phyloP scores from a whole-genome alignment of 2,888 invertebrate species.

The Orthosia gothica region DNA sequence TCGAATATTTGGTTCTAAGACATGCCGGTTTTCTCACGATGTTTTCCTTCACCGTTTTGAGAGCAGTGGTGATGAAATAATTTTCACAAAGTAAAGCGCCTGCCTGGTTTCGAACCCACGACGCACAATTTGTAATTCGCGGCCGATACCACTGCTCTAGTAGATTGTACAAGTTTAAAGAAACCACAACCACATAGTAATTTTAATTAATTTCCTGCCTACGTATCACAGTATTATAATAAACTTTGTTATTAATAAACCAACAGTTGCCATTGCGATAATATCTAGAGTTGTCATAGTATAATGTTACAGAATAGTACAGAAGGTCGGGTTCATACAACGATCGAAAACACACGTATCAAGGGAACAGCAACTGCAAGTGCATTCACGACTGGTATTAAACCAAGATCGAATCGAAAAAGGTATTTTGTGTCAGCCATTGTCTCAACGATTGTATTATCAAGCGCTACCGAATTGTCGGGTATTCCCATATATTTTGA shows the following conservation, averaged over 20 bases:
- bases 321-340: neutral
- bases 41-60: too few species aligned
- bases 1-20: too few species aligned
- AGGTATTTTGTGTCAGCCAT: neutral
- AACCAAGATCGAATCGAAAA: too few species aligned
- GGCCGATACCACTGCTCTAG: too few species aligned
- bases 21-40: too few species aligned
- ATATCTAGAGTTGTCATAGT: slow-evolving; percentile 39
- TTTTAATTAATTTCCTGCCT: slow-evolving; percentile 16
- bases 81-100: too few species aligned
- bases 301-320: neutral
- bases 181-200: neutral
- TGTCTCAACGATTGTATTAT: neutral
- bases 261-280: neutral
- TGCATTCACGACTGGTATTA: neutral
- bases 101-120: too few species aligned
- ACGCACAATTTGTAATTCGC: too few species aligned
- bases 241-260: slow-evolving; percentile 18
- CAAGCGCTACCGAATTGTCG: neutral
- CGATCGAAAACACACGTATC: neutral
- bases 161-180: neutral
- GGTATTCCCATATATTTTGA: neutral
- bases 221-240: neutral
- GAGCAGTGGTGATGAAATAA: too few species aligned
- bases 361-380: neutral